phyloP scores from a whole-genome alignment of 2,888 invertebrate species.

The Zelleria hepariella region DNA sequence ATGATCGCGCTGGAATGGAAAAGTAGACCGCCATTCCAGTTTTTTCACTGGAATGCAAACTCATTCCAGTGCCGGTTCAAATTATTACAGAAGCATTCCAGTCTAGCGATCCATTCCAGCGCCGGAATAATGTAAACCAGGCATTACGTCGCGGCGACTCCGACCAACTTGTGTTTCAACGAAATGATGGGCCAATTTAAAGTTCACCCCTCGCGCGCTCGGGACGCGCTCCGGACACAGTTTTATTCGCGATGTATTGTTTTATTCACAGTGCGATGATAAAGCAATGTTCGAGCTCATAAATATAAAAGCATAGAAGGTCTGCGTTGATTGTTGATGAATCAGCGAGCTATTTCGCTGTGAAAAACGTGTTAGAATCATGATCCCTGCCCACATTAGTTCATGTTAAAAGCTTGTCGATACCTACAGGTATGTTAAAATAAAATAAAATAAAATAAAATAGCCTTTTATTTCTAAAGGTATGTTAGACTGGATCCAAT shows the following conservation, averaged over 20 bases:
- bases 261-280: background rate
- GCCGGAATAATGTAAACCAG: background rate
- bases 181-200: constrained; percentile 34
- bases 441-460: background rate
- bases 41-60: no score
- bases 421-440: no score
- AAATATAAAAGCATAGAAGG: background rate
- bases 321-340: background rate
- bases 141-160: background rate
- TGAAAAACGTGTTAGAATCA: no score
- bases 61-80: no score
- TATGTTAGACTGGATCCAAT: no score
- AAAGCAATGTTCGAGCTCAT: background rate
- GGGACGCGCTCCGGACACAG: background rate
- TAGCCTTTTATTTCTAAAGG: no score
- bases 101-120: background rate
- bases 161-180: background rate
- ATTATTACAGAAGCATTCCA: no score
- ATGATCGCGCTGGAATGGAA: no score
- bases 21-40: no score
- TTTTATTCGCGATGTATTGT: constrained; percentile 3
- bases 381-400: no score
- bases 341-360: no score
- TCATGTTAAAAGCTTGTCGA: background rate
- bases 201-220: constrained; percentile 21